A percentile compares a stretch with the other conserved stretches of the same genome.
These are phyloP conservation scores for Tangara arthus DNA, from an alignment of 2,797 vertebrate genomes.

Conservation along the genomic window DNA sequence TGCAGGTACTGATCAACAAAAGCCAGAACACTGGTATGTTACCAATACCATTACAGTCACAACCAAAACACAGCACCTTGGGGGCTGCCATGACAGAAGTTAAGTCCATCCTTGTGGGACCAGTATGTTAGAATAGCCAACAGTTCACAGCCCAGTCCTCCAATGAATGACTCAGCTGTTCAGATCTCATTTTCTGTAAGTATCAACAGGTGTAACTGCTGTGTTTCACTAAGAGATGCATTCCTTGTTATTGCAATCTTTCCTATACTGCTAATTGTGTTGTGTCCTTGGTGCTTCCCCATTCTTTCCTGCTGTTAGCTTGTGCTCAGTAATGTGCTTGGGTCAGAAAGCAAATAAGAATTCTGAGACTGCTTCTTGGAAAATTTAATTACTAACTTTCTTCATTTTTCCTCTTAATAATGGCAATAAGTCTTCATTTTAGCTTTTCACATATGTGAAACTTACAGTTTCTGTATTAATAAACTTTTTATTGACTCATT, in stretches of 20 bases:
- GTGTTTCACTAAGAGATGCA: not conserved
- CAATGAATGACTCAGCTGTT: not conserved
- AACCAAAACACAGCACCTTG: not conserved
- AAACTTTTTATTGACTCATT: not conserved
- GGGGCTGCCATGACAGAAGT: not conserved
- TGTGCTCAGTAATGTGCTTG: fast-evolving
- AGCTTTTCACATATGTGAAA: not conserved
- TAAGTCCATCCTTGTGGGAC: not conserved
- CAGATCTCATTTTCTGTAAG: not conserved
- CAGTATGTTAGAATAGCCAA: fast-evolving
- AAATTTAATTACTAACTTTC: not conserved
- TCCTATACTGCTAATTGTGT: not conserved
- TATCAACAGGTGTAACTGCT: not conserved
- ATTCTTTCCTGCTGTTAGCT: not conserved
- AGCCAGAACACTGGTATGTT: not conserved
- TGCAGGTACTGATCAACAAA: not conserved
- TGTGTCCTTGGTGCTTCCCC: not conserved
- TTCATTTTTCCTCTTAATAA: not conserved
- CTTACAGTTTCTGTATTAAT: not conserved
- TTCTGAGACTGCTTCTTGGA: not conserved
- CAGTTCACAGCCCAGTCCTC: not conserved
- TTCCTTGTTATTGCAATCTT: not conserved
- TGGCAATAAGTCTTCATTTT: not conserved
- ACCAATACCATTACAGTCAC: not conserved
- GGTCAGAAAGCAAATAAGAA: not conserved